Percentiles rank a stretch among this genome's conserved stretches.
phyloP scores from a whole-genome alignment of 2,797 vertebrate species.

The Austrolebias charrua region DNA sequence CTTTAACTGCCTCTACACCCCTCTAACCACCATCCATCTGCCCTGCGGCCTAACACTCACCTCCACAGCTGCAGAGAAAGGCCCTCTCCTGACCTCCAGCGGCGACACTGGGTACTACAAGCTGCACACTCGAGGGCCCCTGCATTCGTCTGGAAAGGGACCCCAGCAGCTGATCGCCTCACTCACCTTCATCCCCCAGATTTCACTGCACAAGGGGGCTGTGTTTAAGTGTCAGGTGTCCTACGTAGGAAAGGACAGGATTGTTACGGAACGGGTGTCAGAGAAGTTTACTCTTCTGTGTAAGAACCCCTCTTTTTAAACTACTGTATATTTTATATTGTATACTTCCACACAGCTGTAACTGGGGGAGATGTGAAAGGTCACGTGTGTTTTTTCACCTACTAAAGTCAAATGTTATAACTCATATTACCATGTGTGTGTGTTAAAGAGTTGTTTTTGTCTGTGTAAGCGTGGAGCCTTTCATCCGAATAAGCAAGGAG shows the following conservation, averaged over 20 bases:
- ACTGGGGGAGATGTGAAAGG: too few species aligned
- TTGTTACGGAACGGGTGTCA: constrained; percentile 77
- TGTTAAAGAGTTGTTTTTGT: too few species aligned
- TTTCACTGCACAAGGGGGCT: constrained; percentile 77
- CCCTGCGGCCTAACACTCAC: constrained; percentile 71
- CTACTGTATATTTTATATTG: not conserved
- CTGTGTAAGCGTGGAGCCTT: too few species aligned
- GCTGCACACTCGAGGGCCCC: constrained; percentile 71
- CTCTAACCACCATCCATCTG: constrained; percentile 71
- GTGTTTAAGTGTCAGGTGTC: constrained; percentile 83
- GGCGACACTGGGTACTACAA: constrained; percentile 77
- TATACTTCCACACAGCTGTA: not conserved
- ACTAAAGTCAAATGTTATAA: too few species aligned
- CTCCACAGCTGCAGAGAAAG: constrained; percentile 74
- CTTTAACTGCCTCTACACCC: constrained; percentile 75
- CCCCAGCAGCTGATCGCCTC: constrained; percentile 77
- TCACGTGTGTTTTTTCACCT: too few species aligned
- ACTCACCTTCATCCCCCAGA: constrained; percentile 80
- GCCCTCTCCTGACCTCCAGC: constrained; percentile 68
- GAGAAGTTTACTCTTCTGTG: constrained; percentile 80
- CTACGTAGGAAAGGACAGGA: constrained; percentile 81
- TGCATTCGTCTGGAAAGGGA: constrained; percentile 56
- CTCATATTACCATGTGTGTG: too few species aligned
- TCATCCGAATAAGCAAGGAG: too few species aligned
- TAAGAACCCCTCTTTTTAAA: constrained; percentile 46